Conservation (phyloP, 2,797 vertebrate genomes). For the Arnoldichthys spilopterus region DNA sequence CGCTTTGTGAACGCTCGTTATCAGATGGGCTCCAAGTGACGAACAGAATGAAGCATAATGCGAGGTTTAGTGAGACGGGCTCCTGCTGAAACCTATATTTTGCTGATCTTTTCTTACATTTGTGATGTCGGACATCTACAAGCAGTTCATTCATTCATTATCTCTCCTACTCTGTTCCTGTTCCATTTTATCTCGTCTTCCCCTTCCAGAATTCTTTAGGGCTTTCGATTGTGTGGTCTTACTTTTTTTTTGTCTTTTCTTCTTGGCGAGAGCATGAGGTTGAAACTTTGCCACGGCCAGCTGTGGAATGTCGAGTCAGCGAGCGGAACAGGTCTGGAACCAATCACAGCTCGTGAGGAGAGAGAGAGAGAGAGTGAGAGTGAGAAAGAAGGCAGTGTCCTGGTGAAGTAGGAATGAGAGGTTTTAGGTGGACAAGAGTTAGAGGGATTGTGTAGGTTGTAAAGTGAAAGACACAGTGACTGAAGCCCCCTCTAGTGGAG, state of each 20-base stretch:
- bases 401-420: slow-evolving; percentile 25
- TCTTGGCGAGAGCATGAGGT: slow-evolving; percentile 37
- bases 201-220: slow-evolving; percentile 13
- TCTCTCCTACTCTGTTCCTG: slow-evolving; percentile 26
- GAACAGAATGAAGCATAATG: neutral
- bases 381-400: slow-evolving; percentile 1
- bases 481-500: slow-evolving; percentile 24
- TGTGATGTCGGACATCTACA: neutral
- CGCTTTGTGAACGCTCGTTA: slow-evolving; percentile 3
- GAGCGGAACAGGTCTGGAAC: slow-evolving; percentile 80
- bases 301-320: slow-evolving; percentile 82
- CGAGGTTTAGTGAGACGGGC: neutral
- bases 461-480: neutral
- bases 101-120: neutral
- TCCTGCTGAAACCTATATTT: neutral
- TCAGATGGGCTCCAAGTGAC: neutral
- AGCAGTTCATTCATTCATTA: slow-evolving; percentile 6
- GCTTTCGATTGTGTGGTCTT: slow-evolving; percentile 13
- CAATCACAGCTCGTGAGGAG: slow-evolving; percentile 69
- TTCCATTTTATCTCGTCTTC: slow-evolving; percentile 26
- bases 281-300: slow-evolving; percentile 65
- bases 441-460: neutral
- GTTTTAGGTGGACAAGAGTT: slow-evolving; percentile 42
- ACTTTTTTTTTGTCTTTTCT: neutral
- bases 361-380: neutral